Conservation (phyloP, 1,140 invertebrate genomes). For the Diabrotica undecimpunctata region DNA sequence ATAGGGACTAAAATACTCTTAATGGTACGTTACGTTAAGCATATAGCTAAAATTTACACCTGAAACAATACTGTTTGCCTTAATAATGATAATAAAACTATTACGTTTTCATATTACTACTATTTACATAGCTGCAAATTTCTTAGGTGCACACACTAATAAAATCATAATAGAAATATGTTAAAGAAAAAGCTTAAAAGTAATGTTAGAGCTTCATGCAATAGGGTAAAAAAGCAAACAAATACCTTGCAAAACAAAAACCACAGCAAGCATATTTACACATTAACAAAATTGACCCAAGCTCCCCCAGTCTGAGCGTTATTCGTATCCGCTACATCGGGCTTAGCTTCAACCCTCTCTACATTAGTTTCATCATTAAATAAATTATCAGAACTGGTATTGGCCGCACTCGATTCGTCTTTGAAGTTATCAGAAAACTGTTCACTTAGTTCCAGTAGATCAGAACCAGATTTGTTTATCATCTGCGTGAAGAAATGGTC, state of each 20-base stretch:
- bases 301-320: slow-evolving; percentile 21
- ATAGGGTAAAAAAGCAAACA: slow-evolving; percentile 22
- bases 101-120: too few relatives aligned
- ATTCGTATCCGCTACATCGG: slow-evolving; percentile 13
- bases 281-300: slow-evolving; percentile 38
- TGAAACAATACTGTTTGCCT: too few relatives aligned
- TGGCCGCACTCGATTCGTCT: slow-evolving; percentile 16
- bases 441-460: slow-evolving; percentile 20
- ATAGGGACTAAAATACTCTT: too few relatives aligned
- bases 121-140: too few relatives aligned
- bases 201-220: slow-evolving; percentile 12
- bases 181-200: background rate
- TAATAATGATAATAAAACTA: too few relatives aligned
- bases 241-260: slow-evolving; percentile 30
- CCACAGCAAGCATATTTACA: slow-evolving; percentile 46
- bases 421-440: slow-evolving; percentile 28
- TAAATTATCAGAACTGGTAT: slow-evolving; percentile 20
- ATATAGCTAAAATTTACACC: too few relatives aligned
- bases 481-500: slow-evolving; percentile 26
- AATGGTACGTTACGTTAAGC: too few relatives aligned
- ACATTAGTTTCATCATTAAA: slow-evolving; percentile 8
- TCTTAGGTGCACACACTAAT: too few relatives aligned
- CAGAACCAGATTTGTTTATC: slow-evolving; percentile 16
- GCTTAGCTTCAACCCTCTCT: slow-evolving; percentile 13
- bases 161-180: background rate